phyloP scores from a whole-genome alignment of 2,113 vertebrate genomes.

The Nyctereutes procyonoides region DNA sequence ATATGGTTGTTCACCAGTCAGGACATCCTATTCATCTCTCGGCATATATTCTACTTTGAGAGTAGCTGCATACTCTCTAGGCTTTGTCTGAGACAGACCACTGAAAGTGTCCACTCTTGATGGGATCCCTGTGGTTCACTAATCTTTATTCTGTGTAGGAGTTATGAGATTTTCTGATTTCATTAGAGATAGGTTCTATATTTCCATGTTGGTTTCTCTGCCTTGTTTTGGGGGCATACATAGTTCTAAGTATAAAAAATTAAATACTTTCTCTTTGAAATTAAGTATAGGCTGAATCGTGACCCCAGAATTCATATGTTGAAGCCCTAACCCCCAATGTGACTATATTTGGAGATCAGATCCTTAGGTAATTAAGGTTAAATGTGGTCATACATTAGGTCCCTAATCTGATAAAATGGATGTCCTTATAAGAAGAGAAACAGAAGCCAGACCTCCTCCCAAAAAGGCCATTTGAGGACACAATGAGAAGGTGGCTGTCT shows the following conservation, averaged over 20 bases:
- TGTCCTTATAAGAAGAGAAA: not conserved
- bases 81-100: not conserved
- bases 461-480: not conserved
- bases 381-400: not conserved
- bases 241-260: not conserved
- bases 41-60: not conserved
- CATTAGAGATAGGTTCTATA: not conserved
- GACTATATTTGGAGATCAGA: not conserved
- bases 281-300: not conserved
- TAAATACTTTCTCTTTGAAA: not conserved
- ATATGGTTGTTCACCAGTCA: not conserved
- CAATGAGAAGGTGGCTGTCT: not conserved
- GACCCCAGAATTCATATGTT: not conserved
- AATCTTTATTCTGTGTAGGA: not conserved
- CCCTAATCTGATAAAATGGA: not conserved
- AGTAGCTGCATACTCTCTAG: not conserved
- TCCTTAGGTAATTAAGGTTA: not conserved
- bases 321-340: not conserved
- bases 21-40: not conserved
- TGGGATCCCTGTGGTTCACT: not conserved
- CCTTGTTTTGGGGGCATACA: not conserved
- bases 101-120: not conserved
- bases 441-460: not conserved
- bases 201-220: not conserved
- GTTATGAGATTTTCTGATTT: not conserved